These are phyloP conservation scores for Cataglyphis livida DNA, from an alignment of 2,888 invertebrate genomes.

Conservation along the genomic window DNA sequence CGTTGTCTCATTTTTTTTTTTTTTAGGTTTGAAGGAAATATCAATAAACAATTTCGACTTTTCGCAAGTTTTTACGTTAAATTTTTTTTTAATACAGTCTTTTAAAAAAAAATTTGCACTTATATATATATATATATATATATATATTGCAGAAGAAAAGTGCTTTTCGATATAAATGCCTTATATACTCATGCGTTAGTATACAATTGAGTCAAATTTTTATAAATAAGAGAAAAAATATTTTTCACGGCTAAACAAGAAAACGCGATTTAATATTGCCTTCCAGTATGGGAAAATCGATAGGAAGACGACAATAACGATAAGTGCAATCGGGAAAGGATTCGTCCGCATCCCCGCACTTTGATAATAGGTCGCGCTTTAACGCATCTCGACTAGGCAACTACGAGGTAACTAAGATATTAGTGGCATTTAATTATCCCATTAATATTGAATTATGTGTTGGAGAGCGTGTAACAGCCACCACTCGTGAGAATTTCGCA, in stretches of 20 bases:
- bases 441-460: slow-evolving; percentile 63
- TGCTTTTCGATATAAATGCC: neutral
- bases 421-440: slow-evolving; percentile 69
- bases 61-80: neutral
- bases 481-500: slow-evolving; percentile 9
- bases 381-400: slow-evolving; percentile 37
- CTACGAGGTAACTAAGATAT: slow-evolving; percentile 68
- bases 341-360: slow-evolving; percentile 7
- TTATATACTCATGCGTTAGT: neutral
- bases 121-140: neutral
- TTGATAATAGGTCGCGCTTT: slow-evolving; percentile 46
- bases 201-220: neutral
- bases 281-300: slow-evolving; percentile 24
- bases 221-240: neutral
- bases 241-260: neutral
- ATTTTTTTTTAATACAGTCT: neutral
- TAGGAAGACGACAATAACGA: slow-evolving; percentile 24
- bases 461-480: neutral
- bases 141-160: neutral
- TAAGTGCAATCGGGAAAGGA: slow-evolving; percentile 46
- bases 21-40: slow-evolving; percentile 5
- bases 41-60: neutral
- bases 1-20: neutral
- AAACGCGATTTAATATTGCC: neutral
- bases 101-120: neutral